Base-by-base conservation (phyloP, 2,888 invertebrate genomes). In the Netelia melanura region DNA sequence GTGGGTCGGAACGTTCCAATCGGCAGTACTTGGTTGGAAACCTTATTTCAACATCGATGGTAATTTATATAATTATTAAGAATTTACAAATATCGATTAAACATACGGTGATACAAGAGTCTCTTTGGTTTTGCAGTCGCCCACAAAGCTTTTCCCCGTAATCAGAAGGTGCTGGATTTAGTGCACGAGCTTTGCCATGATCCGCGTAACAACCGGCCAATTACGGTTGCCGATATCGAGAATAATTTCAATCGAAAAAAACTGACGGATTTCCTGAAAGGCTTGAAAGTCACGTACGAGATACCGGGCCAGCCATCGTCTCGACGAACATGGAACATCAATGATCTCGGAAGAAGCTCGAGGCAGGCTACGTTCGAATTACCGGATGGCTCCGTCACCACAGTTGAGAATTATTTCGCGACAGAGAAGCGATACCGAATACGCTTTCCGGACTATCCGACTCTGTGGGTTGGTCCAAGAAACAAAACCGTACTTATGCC, bases 1-100 rank as follows among this genome's bases (percentile, higher is more conserved):
- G 91, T 98, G 98, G 97, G 96, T 97, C 83, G 99, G 99, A 5
- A 96, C 98, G 91, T 99, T 98, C 94, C 98, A 99, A 94, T 97
- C 98, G 9, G 98, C 98, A 0, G 96, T 98, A 86, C 96, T 99
- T 75, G 98, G 98, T 11, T 97, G 98, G 95, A 96, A 96, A 89
- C 97, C 98, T 74, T 94, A 88, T 67, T 94, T 99, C 56, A 76
- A 80, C 44, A 62, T 58, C 52, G 68, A 77, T 43, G 65, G 76
- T 75, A 67, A 58, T 81, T 25, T 56, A 54, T 2, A 9, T 62
- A 54, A 61, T 56, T 52, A 54, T 81, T 58, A 38, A 38, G 5
- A 38, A 38, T 38, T 38, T 6, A 38, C 0, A 6, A 38, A 38
- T 38, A 38, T 38, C 38, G 38, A 38, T 38, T 38, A 0, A 38